Base-by-base conservation (phyloP, 2,113 vertebrate genomes). In the Toxostoma redivivum region DNA sequence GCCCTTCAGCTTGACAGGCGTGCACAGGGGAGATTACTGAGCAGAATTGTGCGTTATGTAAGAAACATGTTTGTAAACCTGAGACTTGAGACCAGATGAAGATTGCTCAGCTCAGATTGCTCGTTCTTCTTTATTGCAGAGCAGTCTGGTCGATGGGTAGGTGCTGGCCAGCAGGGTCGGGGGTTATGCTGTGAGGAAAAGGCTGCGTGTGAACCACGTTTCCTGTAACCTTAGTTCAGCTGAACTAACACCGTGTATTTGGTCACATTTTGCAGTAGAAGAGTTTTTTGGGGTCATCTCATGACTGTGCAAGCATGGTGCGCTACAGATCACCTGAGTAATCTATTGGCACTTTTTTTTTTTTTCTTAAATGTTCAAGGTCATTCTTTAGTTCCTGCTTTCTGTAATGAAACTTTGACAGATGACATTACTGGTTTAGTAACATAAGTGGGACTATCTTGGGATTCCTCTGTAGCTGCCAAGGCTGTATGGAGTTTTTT, bases 161-260 rank as follows among this genome's bases (percentile, higher is more conserved):
- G 28, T 90, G 64, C 44, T 72, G 54, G 69, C 73, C 81, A 74
- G 56, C 23, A 91, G 58, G 85, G 73, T 87, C 67, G 94, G 78
- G 93, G 71, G 79, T 93, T 88, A 18, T 35, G 30, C 15, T 58
- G 35, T 5, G 27, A 69, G 81, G 80, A 83, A 65, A 61, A 65
- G 47, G 35, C 64, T 58, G 69, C 37, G 17, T 72, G 70, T n/a
- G 22, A 90, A 54, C 48, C 70, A 72, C 44, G 6, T 40, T 92
- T 95, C 42, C 56, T 88, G 60, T 92, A 65, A 57, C 53, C 35
- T 67, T 51, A 66, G 69, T 56, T 92, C 60, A 88, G 40, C 50
- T 71, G 44, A 60, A 23, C 20, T 56, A 15, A 18, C 9, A 2
- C 21, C 28, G 37, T 81, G 1, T 64, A 2, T 83, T 65, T 77